phyloP scores from a whole-genome alignment of 2,888 invertebrate genomes.

The Bombylius discolor region DNA sequence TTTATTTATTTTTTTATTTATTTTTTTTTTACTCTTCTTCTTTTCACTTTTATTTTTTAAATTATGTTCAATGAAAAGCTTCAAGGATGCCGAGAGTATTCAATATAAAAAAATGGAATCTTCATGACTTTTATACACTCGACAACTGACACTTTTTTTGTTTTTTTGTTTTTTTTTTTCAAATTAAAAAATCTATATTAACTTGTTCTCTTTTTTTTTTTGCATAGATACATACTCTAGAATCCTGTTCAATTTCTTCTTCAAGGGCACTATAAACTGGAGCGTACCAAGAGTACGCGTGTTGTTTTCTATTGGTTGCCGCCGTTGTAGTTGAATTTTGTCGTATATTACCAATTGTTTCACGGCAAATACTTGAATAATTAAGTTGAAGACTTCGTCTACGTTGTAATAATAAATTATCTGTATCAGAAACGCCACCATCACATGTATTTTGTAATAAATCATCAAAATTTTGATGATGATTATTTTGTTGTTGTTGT shows the following conservation, averaged over 20 bases:
- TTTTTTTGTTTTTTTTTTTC: no score
- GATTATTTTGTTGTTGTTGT: background rate
- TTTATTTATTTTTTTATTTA: no score
- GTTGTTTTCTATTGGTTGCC: constrained; percentile 30
- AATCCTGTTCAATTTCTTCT: constrained; percentile 37
- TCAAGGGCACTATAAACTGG: constrained; percentile 36
- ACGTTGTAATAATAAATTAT: constrained; percentile 16
- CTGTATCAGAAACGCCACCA: background rate
- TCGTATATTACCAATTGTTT: constrained; percentile 14
- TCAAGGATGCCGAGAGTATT: no score
- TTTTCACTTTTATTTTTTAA: no score
- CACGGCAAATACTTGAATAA: constrained; percentile 26
- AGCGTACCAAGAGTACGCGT: constrained; percentile 38
- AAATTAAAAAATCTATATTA: no score
- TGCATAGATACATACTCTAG: constrained; percentile 26
- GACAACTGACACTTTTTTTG: no score
- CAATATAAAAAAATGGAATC: no score
- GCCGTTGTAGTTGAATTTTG: constrained; percentile 18
- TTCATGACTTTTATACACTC: no score
- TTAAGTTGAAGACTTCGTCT: constrained; percentile 31
- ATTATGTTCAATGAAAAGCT: no score
- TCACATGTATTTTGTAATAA: constrained; percentile 8
- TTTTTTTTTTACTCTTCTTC: no score
- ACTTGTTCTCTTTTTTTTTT: no score
- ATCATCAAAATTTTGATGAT: constrained; percentile 8